Base-by-base conservation (phyloP, 2,797 vertebrate genomes). In the Epinephelus malabaricus region DNA sequence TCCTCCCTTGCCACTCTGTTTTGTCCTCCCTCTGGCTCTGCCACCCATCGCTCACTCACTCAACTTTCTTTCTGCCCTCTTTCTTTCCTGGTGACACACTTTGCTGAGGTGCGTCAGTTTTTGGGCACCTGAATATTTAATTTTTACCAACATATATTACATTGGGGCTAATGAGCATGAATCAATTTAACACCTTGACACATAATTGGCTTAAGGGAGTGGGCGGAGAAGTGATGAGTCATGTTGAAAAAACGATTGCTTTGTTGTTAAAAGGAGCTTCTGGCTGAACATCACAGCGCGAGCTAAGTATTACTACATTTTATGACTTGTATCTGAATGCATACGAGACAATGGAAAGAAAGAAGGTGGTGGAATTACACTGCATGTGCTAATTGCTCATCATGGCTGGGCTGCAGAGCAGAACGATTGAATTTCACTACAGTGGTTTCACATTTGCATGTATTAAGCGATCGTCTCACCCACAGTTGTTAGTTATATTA, bases 1-100 rank as follows among this genome's bases (percentile, higher is more conserved):
- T 92, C 87, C 85, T 80, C 79, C 68, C 79, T 86, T 62, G 13
- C 85, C 21, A 78, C 83, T 89, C 85, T 64, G 78, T 76, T 90
- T 82, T 66, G 86, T 90, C 85, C 81, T 83, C 89, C 89, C 89
- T 86, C 87, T 89, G 86, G 90, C 92, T 90, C 86, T 51, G 83
- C 86, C 89, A 83, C 83, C 88, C 85, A 90, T 90, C 81, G 51
- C 79, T 91, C 85, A 81, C 80, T 88, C 86, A 83, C 67, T 84
- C 86, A 86, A 89, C 88, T 90, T 87, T 75, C 59, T 88, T 84
- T 75, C 65, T 64, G 66, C 76, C 80, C 85, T 72, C 82, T 78
- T 82, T 78, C 58, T 76, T 67, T 64, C 80, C 65, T 4, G 18
- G 60, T 78, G 86, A 87, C 89, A 80, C 9, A 86, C 86, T 90